Base-by-base conservation (phyloP, 2,888 invertebrate species). In the Brenthis hecate region DNA sequence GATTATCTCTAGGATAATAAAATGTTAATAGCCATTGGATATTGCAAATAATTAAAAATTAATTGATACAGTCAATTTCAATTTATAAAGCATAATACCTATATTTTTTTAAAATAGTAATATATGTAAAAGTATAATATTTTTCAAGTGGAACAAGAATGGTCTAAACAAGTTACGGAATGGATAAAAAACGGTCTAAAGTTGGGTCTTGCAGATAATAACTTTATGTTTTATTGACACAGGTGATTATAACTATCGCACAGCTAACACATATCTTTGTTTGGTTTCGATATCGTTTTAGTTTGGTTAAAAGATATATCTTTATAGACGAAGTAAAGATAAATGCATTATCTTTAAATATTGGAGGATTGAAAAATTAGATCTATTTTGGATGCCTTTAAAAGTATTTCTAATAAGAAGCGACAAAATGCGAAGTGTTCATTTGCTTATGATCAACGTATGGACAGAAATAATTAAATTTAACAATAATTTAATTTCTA, bases 191-290 rank as follows among this genome's bases (percentile, higher is more conserved):
- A 61, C 13, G 3, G n/a, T 51, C 50, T 11, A 19, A 43, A 43
- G 56, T 61, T 54, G 48, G 60, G 43, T 62, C 54, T 48, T 16
- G 48, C 56, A 47, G 60, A 64, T 57, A 65, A 48, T 70, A 50
- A 64, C 32, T 55, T 65, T 19, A 50, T 68, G 65, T 57, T 64
- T 55, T 72, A 65, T 72, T 69, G 63, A 67, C 66, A 65, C 69
- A 71, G 69, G 62, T 67, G 72, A 67, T 72, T 69, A 63, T 57
- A 36, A 36, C 65, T 72, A 65, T 64, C 61, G 66, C 64, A 6
- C 51, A 63, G 64, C 56, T 48, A n/a, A 60, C 43, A 50, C 19
- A 16, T 62, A 62, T 54, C 53, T 56, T 43, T 70, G 56, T 67
- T 70, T 70, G 60, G 16, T 16, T 56, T 55, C 62, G 70, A 70